Percentiles rank a stretch among this genome's conserved stretches.
These are phyloP conservation scores for Cebus imitator DNA, from an alignment of 2,113 vertebrate genomes.

Conservation along the genomic window DNA sequence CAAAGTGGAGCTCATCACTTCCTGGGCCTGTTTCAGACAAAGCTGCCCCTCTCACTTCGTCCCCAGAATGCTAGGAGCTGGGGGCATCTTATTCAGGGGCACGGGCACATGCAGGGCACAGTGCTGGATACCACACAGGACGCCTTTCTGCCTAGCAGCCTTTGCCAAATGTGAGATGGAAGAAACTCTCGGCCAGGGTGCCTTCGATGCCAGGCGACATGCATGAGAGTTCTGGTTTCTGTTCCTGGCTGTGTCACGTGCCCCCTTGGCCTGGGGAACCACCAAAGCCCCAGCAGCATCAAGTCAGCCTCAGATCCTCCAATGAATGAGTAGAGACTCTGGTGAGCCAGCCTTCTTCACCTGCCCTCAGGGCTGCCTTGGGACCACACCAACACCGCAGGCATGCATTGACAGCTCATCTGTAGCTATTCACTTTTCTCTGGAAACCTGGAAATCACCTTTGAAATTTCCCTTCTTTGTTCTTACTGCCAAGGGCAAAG, in stretches of 20 bases:
- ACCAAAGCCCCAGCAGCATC: neutral
- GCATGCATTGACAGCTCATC: conserved; percentile 6
- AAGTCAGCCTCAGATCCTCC: neutral
- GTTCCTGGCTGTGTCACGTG: conserved; percentile 36
- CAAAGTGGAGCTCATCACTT: neutral
- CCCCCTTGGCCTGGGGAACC: neutral
- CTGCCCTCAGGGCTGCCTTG: neutral
- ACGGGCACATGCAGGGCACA: neutral
- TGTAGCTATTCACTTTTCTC: conserved; percentile 26
- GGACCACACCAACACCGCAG: neutral
- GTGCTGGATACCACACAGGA: neutral
- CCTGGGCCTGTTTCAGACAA: neutral
- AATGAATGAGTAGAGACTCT: neutral
- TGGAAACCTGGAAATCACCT: conserved; percentile 80
- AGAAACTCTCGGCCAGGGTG: conserved; percentile 46
- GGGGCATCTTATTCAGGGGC: conserved; percentile 60
- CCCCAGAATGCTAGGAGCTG: neutral
- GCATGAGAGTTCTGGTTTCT: conserved; percentile 54
- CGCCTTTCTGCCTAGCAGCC: neutral
- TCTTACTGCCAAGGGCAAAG: conserved; percentile 55
- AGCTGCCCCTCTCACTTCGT: neutral
- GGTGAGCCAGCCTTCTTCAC: neutral
- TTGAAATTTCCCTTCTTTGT: conserved; percentile 78
- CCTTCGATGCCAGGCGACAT: neutral
- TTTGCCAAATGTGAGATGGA: conserved; percentile 56